Evolutionary conservation across 2,113 vertebrate species (phyloP).

Genomic region (Aphelocoma coerulescens): DNA sequence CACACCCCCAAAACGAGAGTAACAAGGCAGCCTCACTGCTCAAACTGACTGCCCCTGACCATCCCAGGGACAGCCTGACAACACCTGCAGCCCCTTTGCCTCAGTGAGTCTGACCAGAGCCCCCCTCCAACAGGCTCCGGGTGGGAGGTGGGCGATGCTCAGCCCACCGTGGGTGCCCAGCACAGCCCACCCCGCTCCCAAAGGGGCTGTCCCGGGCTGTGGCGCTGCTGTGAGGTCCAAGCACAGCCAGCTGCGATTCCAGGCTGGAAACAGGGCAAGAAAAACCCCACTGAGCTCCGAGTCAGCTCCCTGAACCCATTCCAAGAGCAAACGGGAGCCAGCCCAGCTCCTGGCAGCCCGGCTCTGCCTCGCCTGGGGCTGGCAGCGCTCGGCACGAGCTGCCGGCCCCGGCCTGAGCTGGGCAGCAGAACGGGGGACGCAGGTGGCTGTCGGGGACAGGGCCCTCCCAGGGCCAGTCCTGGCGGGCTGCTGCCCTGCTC

Average conservation of each 20-base stretch:
- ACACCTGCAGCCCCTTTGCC: neutral
- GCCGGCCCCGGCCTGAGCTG: neutral
- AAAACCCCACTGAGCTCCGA: neutral
- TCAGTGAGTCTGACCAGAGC: accelerated
- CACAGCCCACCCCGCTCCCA: neutral
- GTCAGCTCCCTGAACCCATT: neutral
- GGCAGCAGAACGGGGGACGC: neutral
- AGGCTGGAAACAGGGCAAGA: neutral
- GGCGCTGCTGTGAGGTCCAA: neutral
- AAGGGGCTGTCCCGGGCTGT: neutral
- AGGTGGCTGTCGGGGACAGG: neutral
- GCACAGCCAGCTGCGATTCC: neutral
- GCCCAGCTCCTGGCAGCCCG: neutral
- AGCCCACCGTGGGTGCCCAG: neutral
- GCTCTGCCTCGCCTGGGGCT: neutral
- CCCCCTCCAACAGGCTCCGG: neutral
- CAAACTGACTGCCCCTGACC: neutral
- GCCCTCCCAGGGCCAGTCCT: neutral
- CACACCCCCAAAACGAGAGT: neutral
- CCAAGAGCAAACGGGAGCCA: neutral
- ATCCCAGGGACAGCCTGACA: neutral
- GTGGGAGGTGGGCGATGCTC: neutral
- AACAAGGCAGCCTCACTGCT: neutral
- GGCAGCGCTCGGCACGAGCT: neutral
- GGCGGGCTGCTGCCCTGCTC: neutral